Percentiles rank a stretch among this genome's conserved stretches.
Conservation (phyloP, 2,888 invertebrate genomes). For the Tetheella fluctuosa region DNA sequence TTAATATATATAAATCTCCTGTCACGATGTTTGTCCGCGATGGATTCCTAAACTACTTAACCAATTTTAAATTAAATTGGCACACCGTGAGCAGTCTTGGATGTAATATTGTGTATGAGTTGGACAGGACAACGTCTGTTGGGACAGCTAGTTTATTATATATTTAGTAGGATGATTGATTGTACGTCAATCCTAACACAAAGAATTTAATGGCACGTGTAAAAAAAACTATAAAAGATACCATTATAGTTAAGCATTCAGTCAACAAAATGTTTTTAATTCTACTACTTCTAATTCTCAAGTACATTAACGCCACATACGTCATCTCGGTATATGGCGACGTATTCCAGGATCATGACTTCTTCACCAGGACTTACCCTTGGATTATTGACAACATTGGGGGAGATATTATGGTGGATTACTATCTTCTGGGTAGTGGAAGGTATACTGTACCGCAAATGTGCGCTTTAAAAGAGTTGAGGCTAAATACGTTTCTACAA, state of each 20-base stretch:
- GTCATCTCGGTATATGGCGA: slow-evolving; percentile 46
- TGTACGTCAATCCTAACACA: neutral
- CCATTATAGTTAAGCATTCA: no score
- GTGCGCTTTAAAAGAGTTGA: slow-evolving; percentile 50
- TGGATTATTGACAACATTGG: slow-evolving; percentile 64
- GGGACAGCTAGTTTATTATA: no score
- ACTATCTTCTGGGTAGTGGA: slow-evolving; percentile 53
- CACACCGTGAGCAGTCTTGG: no score
- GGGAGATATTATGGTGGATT: slow-evolving; percentile 51
- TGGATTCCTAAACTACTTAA: no score
- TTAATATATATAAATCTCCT: no score
- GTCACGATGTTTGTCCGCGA: no score
- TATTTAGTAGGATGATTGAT: no score
- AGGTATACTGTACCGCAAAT: slow-evolving; percentile 58
- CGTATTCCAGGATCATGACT: slow-evolving; percentile 44
- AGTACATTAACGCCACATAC: neutral
- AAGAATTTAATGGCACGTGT: neutral
- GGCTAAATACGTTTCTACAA: slow-evolving; percentile 51
- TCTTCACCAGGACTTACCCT: slow-evolving; percentile 53
- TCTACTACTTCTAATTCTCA: neutral
- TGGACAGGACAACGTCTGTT: no score
- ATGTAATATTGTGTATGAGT: no score
- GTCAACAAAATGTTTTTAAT: neutral
- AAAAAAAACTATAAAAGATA: neutral
- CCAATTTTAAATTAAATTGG: no score